Base-by-base conservation (phyloP, 2,888 invertebrate genomes). In the Pachycephus smyrnensis region DNA sequence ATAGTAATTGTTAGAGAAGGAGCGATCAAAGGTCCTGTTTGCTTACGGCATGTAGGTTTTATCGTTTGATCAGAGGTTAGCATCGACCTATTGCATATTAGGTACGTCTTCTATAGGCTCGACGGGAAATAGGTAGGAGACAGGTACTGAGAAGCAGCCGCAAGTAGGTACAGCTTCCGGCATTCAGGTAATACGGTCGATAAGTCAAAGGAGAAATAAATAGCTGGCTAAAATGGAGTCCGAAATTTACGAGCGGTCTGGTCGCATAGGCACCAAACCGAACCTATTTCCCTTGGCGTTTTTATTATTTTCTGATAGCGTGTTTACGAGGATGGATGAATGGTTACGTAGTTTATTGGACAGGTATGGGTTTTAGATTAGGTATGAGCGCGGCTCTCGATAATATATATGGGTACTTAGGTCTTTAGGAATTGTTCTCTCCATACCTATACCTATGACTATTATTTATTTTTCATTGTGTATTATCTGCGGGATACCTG, bases 341-440 rank as follows among this genome's bases (percentile, higher is more conserved):
- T 89, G 84, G 85, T 83, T 85, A 81, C 84, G 78, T 76, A 86
- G 81, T 89, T 90, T 89, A 90, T 90, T 88, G 85, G 88, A 89
- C 88, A 87, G 85, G 85, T 88, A 89, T 88, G 87, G 87, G 85
- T 86, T 89, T 89, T 88, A 84, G 84, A 89, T 89, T 89, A 89
- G 86, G 84, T 86, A 55, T 78, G 40, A 30, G 74, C 23, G 55
- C 55, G 55, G 55, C 55, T 55, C 55, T 55, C 55, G 55, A 55
- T 55, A 55, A 55, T 55, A 55, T 55, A 55, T 55, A 23, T 55
- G 55, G 55, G 23, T 55, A 55, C 55, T 23, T 55, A 23, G 55
- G 55, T 23, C 55, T 55, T 55, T 55, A 55, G 55, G 55, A 23
- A 55, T 55, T 9, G 15, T 40, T 15, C 40, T 40, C 15, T 40